phyloP scores from a whole-genome alignment of 1,140 invertebrate genomes.

The Parapsyche elsis region DNA sequence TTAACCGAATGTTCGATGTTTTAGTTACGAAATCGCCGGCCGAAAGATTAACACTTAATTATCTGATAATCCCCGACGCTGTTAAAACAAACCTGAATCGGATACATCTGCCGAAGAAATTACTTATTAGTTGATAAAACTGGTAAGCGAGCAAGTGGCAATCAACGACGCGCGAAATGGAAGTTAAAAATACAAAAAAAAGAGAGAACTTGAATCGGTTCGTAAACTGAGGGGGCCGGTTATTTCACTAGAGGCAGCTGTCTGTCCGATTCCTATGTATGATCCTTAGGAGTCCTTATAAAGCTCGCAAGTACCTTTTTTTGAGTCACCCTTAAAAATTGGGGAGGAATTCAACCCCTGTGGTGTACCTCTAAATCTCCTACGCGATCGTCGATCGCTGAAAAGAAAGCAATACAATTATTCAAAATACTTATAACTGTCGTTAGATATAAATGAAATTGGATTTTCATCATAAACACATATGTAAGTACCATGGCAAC shows the following conservation, averaged over 20 bases:
- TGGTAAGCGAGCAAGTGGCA: slow-evolving; percentile 48
- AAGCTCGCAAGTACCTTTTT: not conserved
- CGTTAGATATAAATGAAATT: too few relatives aligned
- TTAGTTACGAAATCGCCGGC: too few relatives aligned
- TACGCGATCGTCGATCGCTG: not conserved
- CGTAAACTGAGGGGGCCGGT: slow-evolving; percentile 31
- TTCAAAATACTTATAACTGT: too few relatives aligned
- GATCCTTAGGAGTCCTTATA: slow-evolving; percentile 15
- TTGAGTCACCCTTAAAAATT: slow-evolving; percentile 9
- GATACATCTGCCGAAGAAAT: slow-evolving; percentile 54
- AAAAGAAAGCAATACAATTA: too few relatives aligned
- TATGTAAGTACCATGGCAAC: too few relatives aligned
- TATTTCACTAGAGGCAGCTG: slow-evolving; percentile 35
- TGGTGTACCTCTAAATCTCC: not conserved
- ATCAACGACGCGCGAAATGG: slow-evolving; percentile 22
- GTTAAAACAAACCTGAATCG: slow-evolving; percentile 47
- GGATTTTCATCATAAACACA: too few relatives aligned
- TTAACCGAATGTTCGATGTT: too few relatives aligned
- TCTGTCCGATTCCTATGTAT: slow-evolving; percentile 11
- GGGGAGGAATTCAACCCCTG: slow-evolving; percentile 13
- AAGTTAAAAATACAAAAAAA: slow-evolving; percentile 35
- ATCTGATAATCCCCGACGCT: slow-evolving; percentile 1
- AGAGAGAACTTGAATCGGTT: slow-evolving; percentile 39
- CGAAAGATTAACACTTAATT: not conserved
- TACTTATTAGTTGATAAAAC: slow-evolving; percentile 53